Conservation (phyloP, 1,140 invertebrate genomes). For the Patella vulgata region DNA sequence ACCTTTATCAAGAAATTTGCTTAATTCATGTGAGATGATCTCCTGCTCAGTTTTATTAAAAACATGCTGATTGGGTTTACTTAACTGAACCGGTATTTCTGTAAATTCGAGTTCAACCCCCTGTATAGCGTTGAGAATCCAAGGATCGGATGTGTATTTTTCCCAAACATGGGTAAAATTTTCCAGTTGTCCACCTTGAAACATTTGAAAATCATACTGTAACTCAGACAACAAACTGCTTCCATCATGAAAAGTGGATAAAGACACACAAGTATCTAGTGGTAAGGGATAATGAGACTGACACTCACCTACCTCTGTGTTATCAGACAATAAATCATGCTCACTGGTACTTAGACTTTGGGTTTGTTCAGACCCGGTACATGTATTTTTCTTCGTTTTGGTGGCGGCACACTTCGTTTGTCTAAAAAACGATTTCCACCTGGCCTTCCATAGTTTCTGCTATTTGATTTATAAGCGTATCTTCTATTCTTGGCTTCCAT, state of each 20-base stretch:
- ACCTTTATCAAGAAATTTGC: slow-evolving; percentile 9
- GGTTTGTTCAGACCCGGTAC: too few species aligned
- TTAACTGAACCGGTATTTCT: background rate
- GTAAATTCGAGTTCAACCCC: slow-evolving; percentile 20
- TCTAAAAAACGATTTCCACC: background rate
- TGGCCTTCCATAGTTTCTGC: too few species aligned
- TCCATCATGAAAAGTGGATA: too few species aligned
- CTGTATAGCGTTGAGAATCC: slow-evolving; percentile 14
- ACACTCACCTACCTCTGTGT: too few species aligned
- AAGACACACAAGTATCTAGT: too few species aligned
- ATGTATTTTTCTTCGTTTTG: too few species aligned
- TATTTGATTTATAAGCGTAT: too few species aligned
- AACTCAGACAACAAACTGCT: background rate
- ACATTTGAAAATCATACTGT: slow-evolving; percentile 1
- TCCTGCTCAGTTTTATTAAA: background rate
- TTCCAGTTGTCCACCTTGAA: slow-evolving; percentile 9
- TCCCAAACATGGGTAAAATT: background rate
- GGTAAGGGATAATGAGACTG: too few species aligned
- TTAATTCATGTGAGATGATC: slow-evolving; percentile 4
- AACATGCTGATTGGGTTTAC: background rate
- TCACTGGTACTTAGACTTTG: too few species aligned
- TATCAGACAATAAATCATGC: too few species aligned
- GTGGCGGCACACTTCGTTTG: background rate
- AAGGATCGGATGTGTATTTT: slow-evolving; percentile 17
- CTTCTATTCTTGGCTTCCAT: too few species aligned